Percentiles rank a stretch among this genome's conserved stretches.
phyloP scores from a whole-genome alignment of 2,113 vertebrate genomes.

The Coregonus clupeaformis region DNA sequence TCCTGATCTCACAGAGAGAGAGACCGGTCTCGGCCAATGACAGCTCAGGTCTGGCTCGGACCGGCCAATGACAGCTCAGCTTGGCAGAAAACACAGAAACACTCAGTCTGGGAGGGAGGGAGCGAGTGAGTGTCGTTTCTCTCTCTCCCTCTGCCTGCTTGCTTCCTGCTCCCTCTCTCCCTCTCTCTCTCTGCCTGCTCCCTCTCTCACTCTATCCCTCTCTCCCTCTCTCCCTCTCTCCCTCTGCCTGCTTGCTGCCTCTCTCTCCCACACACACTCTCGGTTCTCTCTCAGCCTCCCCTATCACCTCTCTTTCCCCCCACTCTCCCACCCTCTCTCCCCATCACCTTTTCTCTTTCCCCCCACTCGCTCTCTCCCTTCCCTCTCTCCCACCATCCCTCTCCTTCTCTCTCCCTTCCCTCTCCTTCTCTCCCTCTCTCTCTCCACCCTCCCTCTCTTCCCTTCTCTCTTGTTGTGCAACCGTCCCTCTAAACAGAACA shows the following conservation, averaged over 20 bases:
- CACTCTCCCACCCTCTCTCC: background rate
- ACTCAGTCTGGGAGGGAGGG: conserved; percentile 47
- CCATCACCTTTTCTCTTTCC: too few species aligned
- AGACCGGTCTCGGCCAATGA: conserved; percentile 73
- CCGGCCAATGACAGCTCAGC: conserved; percentile 74
- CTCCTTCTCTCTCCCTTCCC: too few species aligned
- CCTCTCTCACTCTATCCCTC: too few species aligned
- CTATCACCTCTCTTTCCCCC: background rate
- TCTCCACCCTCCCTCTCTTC: background rate
- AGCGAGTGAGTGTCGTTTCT: conserved; percentile 39
- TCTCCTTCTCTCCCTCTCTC: too few species aligned
- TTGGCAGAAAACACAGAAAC: conserved; percentile 71
- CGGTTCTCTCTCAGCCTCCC: too few species aligned
- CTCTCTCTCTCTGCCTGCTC: too few species aligned
- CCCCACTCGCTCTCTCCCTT: too few species aligned
- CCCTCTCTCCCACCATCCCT: too few species aligned
- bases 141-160: conserved; percentile 38
- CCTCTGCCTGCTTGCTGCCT: conserved; percentile 36
- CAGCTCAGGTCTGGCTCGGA: conserved; percentile 66
- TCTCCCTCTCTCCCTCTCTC: too few species aligned
- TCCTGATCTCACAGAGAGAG: conserved; percentile 70
- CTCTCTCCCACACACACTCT: background rate
- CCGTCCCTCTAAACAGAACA: background rate
- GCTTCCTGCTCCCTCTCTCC: conserved; percentile 40
- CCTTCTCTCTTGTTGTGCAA: background rate